phyloP scores from a whole-genome alignment of 2,113 vertebrate genomes.

The Callipepla squamata region DNA sequence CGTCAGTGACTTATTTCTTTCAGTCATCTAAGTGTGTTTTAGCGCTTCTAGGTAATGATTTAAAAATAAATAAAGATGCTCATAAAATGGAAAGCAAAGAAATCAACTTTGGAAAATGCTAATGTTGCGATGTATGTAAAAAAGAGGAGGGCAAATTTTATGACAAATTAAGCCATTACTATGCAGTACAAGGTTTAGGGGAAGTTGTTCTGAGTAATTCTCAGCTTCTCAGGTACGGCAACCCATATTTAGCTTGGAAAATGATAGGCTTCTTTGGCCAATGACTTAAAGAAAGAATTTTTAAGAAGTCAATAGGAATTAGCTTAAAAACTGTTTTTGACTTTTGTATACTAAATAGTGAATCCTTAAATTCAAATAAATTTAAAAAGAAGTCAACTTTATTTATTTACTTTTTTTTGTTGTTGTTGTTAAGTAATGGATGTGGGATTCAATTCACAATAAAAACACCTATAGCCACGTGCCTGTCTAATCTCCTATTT shows the following conservation, averaged over 20 bases:
- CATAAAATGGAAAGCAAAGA: not conserved
- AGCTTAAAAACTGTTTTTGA: not conserved
- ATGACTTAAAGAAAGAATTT: not conserved
- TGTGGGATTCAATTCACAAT: not conserved
- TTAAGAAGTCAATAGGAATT: not conserved
- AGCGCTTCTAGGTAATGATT: not conserved
- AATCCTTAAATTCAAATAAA: not conserved
- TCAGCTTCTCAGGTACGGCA: not conserved
- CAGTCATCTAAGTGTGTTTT: not conserved
- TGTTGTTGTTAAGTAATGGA: not conserved
- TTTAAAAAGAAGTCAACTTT: not conserved
- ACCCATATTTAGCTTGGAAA: not conserved
- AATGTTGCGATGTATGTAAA: not conserved
- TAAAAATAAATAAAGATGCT: not conserved
- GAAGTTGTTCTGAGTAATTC: not conserved
- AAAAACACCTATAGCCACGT: accelerated
- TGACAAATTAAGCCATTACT: not conserved
- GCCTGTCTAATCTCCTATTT: not conserved
- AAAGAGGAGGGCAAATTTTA: not conserved
- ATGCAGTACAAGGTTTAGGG: not conserved
- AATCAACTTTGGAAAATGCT: not conserved
- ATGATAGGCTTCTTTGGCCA: not conserved
- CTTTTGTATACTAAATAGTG: not conserved
- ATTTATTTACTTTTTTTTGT: not conserved
- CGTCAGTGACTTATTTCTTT: not conserved